A percentile compares a stretch with the other conserved stretches of the same genome.
Evolutionary conservation across 2,888 invertebrate genomes (phyloP).

Genomic region (Eulithis prunata): DNA sequence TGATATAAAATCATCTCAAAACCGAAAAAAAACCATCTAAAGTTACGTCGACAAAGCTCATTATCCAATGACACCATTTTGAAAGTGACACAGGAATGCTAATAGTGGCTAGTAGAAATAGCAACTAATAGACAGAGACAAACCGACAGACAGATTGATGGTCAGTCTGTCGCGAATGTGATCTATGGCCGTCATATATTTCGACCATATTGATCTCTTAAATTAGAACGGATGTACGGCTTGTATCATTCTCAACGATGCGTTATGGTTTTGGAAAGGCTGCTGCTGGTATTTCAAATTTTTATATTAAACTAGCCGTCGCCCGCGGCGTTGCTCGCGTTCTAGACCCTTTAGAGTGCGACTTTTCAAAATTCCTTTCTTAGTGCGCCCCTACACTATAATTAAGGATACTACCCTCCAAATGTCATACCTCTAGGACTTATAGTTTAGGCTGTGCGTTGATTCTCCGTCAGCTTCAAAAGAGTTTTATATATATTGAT

Average conservation of each 20-base stretch:
- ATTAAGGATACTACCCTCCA: too few species aligned
- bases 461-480: too few species aligned
- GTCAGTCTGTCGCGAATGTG: conserved; percentile 40
- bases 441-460: too few species aligned
- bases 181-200: conserved; percentile 47
- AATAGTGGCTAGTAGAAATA: conserved; percentile 34
- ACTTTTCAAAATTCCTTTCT: too few species aligned
- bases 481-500: too few species aligned
- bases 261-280: neutral
- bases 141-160: conserved; percentile 49
- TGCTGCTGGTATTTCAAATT: too few species aligned
- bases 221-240: conserved; percentile 39
- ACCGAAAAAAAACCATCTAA: neutral
- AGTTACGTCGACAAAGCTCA: neutral
- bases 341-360: too few species aligned
- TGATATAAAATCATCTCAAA: neutral
- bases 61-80: neutral
- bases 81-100: conserved; percentile 19
- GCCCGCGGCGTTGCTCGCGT: too few species aligned
- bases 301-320: too few species aligned
- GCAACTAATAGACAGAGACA: conserved; percentile 48
- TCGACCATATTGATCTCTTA: conserved; percentile 40
- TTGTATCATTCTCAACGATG: conserved; percentile 15
- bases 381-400: too few species aligned
- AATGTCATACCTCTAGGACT: too few species aligned